Evolutionary conservation across 2,113 vertebrate genomes (phyloP).

Genomic region (Phylloscopus trochiloides): DNA sequence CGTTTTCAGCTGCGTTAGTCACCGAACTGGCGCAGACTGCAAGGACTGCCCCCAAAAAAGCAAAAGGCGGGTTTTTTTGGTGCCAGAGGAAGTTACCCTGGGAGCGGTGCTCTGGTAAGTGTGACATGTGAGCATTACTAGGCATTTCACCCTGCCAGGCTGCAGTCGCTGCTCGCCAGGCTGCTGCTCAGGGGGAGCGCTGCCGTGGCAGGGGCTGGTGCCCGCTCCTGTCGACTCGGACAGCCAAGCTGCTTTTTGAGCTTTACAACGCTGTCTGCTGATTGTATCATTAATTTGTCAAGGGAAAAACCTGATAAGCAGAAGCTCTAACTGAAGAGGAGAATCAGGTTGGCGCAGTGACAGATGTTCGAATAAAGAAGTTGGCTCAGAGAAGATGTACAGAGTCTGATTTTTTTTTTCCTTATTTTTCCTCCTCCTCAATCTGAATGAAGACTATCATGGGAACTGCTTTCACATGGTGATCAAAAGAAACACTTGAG

Average conservation of each 20-base stretch:
- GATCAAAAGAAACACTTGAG: conserved; percentile 72
- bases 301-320: not conserved
- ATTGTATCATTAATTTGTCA: not conserved
- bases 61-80: conserved; percentile 30
- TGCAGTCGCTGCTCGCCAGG: conserved; percentile 69
- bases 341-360: conserved; percentile 66
- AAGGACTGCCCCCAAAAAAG: conserved; percentile 41
- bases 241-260: not conserved
- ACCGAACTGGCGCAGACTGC: conserved; percentile 68
- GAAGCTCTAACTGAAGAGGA: conserved; percentile 61
- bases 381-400: conserved; percentile 72
- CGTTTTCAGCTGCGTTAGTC: conserved; percentile 75
- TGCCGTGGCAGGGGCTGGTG: not conserved
- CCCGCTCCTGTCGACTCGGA: not conserved
- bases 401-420: conserved; percentile 24
- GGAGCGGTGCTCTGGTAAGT: conserved; percentile 71
- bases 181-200: conserved; percentile 62
- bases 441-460: conserved; percentile 73
- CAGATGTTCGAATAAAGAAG: conserved; percentile 72
- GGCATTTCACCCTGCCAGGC: conserved; percentile 73
- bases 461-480: conserved; percentile 63
- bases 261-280: conserved; percentile 29
- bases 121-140: conserved; percentile 80
- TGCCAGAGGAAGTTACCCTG: conserved; percentile 74
- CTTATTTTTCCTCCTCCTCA: not conserved